Conservation (phyloP, 2,113 vertebrate genomes). For the Pachyramphus minor region DNA sequence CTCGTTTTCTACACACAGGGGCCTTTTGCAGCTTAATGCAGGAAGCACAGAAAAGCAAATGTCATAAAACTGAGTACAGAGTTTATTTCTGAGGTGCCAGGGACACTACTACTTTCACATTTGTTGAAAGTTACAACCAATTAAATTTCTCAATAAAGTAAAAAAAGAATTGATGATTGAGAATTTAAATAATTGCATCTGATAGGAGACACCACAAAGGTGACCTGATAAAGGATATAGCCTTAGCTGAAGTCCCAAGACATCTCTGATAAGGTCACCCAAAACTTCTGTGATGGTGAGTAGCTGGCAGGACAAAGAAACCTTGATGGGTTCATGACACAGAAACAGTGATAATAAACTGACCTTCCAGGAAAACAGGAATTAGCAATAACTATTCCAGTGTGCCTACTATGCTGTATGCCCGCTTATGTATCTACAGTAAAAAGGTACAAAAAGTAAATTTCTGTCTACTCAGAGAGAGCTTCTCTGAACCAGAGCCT, state of each 20-base stretch:
- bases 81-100: neutral
- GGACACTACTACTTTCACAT: neutral
- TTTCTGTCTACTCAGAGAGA: neutral
- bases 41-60: neutral
- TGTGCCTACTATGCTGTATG: fast-evolving
- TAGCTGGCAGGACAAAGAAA: neutral
- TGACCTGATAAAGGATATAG: neutral
- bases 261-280: neutral
- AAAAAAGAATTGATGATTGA: neutral
- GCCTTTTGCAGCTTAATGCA: neutral
- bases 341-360: neutral
- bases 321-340: neutral
- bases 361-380: neutral
- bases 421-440: neutral
- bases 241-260: neutral
- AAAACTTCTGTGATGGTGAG: neutral
- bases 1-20: neutral
- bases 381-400: neutral
- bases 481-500: neutral
- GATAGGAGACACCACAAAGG: neutral
- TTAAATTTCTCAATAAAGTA: neutral
- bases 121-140: neutral
- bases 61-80: neutral
- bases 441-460: neutral
- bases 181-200: neutral